Percentiles rank a stretch among this genome's conserved stretches.
Evolutionary conservation across 2,888 invertebrate species (phyloP).

Genomic region (Odontocolon sp.): DNA sequence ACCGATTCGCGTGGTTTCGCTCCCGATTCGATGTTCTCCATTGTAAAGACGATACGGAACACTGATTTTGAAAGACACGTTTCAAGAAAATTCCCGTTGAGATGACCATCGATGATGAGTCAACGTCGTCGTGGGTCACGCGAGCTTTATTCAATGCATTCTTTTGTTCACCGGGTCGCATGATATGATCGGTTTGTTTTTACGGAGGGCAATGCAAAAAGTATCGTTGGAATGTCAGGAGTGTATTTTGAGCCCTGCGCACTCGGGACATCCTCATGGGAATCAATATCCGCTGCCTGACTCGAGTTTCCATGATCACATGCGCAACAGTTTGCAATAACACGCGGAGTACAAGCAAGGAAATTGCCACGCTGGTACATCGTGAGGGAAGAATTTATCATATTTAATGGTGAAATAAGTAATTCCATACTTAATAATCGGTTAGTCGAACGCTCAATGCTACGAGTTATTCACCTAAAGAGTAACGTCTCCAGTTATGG

Average conservation of each 20-base stretch:
- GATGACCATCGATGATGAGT: background rate
- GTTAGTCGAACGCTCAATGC: background rate
- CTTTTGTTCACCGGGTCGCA: background rate
- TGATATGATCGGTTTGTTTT: background rate
- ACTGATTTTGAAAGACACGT: constrained; percentile 1
- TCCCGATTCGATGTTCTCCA: constrained; percentile 12
- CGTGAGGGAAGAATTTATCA: background rate
- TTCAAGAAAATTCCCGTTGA: background rate
- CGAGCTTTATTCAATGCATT: background rate
- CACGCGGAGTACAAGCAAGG: constrained; percentile 50
- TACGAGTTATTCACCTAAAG: constrained; percentile 8
- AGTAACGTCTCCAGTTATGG: constrained; percentile 19
- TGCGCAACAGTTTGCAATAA: constrained; percentile 74
- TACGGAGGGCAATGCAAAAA: background rate
- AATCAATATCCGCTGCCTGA: constrained; percentile 75
- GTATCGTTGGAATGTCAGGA: constrained; percentile 35
- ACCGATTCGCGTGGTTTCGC: constrained; percentile 3
- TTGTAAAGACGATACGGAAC: background rate
- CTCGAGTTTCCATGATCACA: constrained; percentile 66
- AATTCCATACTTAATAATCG: background rate
- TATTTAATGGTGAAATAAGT: constrained; percentile 36
- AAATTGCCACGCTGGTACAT: constrained; percentile 25
- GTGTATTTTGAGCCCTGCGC: constrained; percentile 69
- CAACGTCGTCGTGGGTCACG: no score
- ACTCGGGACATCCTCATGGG: constrained; percentile 63